phyloP scores from a whole-genome alignment of 2,888 invertebrate species.

The Limnephilus rhombicus region DNA sequence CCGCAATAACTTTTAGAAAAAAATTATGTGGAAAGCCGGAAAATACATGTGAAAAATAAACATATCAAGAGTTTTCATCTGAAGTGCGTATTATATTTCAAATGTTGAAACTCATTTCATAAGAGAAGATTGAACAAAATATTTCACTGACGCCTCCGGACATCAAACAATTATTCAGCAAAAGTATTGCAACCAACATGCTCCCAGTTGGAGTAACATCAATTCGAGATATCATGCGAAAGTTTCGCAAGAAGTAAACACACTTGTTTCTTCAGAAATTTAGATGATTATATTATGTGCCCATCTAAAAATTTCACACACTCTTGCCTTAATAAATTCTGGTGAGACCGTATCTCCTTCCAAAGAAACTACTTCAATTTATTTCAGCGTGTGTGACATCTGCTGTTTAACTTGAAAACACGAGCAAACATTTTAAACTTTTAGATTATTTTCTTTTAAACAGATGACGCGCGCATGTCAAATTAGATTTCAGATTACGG shows the following conservation, averaged over 20 bases:
- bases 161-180: not conserved
- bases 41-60: too few species aligned
- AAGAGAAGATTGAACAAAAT: not conserved
- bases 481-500: not conserved
- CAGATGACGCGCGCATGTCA: not conserved
- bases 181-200: not conserved
- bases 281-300: not conserved
- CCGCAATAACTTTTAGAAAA: too few species aligned
- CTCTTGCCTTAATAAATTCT: not conserved
- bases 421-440: not conserved
- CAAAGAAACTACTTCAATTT: not conserved
- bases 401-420: not conserved
- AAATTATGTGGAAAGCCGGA: too few species aligned
- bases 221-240: not conserved
- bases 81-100: too few species aligned
- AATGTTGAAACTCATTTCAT: not conserved
- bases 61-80: too few species aligned
- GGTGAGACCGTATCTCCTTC: not conserved
- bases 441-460: not conserved
- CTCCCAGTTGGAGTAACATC: not conserved
- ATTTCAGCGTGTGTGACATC: not conserved
- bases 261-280: not conserved
- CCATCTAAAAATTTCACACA: not conserved
- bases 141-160: not conserved
- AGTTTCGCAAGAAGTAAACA: not conserved